Conservation (phyloP, 2,888 invertebrate species). For the Euspilapteryx auroguttella region DNA sequence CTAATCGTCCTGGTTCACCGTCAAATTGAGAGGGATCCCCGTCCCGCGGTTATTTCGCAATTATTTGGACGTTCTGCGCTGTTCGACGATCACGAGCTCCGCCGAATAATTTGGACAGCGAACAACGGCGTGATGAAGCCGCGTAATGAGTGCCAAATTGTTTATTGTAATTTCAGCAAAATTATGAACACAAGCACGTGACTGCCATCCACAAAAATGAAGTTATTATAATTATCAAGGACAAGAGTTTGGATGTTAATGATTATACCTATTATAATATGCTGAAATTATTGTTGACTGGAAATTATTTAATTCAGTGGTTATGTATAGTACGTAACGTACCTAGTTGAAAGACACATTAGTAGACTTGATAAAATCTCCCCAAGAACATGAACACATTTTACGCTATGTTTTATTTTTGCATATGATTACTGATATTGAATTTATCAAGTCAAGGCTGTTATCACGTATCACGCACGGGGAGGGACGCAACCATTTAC, state of each 20-base stretch:
- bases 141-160: slow-evolving; percentile 50
- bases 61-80: slow-evolving; percentile 18
- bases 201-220: slow-evolving; percentile 31
- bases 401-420: too few relatives aligned
- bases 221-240: slow-evolving; percentile 37
- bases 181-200: slow-evolving; percentile 43
- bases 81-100: too few relatives aligned
- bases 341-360: too few relatives aligned
- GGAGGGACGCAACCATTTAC: slow-evolving; percentile 4
- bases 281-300: too few relatives aligned
- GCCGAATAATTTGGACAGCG: slow-evolving; percentile 43
- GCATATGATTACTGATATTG: too few relatives aligned
- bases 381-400: too few relatives aligned
- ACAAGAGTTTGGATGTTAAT: too few relatives aligned
- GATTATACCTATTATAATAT: too few relatives aligned
- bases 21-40: slow-evolving; percentile 27
- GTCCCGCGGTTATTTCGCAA: slow-evolving; percentile 45
- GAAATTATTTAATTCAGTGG: slow-evolving; percentile 3
- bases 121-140: slow-evolving; percentile 39
- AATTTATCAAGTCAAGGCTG: too few relatives aligned
- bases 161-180: slow-evolving; percentile 50
- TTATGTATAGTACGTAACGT: slow-evolving; percentile 3
- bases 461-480: slow-evolving; percentile 10
- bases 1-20: too few relatives aligned
- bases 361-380: too few relatives aligned